Percentiles rank a stretch among this genome's conserved stretches.
phyloP scores from a whole-genome alignment of 2,797 vertebrate genomes.

The Pitangus sulphuratus region DNA sequence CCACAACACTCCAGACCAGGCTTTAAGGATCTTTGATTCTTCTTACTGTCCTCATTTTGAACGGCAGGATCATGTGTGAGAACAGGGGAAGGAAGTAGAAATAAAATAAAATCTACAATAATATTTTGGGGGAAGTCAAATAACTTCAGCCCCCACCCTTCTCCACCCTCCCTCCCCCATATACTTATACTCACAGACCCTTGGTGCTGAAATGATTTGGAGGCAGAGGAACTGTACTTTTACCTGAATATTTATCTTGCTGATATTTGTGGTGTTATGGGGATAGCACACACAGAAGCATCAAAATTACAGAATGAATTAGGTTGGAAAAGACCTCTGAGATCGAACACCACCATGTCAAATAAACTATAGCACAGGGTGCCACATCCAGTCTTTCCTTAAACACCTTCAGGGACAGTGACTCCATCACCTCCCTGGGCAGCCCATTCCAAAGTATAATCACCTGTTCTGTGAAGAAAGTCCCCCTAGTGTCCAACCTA shows the following conservation, averaged over 20 bases:
- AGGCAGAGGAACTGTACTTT: background rate
- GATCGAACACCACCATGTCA: background rate
- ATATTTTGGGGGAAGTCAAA: background rate
- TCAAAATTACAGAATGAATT: background rate
- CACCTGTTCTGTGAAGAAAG: background rate
- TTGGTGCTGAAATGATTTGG: background rate
- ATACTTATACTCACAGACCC: background rate
- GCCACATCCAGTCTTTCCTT: background rate
- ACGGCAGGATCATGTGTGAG: background rate
- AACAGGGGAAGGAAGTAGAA: background rate
- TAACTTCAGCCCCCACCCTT: background rate
- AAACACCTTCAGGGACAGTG: background rate
- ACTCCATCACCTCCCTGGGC: background rate
- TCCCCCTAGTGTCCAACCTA: background rate
- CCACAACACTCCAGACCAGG: fast-evolving
- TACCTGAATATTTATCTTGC: too few relatives aligned
- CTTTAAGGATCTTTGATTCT: background rate
- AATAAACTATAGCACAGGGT: background rate
- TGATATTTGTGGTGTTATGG: background rate
- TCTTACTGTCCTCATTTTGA: background rate
- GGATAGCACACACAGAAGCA: fast-evolving
- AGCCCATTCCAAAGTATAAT: background rate
- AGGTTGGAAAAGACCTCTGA: background rate
- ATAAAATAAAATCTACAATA: background rate
- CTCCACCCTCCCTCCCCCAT: fast-evolving